Percentiles rank a stretch among this genome's conserved stretches.
Conservation (phyloP, 2,113 vertebrate species). For the Hypanus sabinus region DNA sequence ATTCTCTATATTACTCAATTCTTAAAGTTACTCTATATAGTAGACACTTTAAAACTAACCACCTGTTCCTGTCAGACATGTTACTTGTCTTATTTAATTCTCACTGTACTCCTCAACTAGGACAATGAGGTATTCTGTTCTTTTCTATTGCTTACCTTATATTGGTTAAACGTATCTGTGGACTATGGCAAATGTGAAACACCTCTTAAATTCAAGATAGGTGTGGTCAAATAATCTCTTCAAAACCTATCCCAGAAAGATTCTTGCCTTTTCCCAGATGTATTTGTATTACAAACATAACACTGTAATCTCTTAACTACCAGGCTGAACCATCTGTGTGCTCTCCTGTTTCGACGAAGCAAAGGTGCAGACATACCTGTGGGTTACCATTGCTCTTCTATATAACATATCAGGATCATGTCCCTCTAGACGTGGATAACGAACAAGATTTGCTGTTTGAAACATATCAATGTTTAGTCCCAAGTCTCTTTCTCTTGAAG, state of each 20-base stretch:
- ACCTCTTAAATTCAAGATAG: neutral
- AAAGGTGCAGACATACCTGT: constrained; percentile 62
- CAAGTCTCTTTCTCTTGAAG: constrained; percentile 80
- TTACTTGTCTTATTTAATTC: neutral
- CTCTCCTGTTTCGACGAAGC: neutral
- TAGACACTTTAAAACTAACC: neutral
- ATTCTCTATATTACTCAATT: neutral
- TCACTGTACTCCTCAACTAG: neutral
- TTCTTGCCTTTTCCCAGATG: neutral
- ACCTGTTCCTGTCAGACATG: neutral
- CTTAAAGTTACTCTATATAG: neutral
- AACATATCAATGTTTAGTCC: constrained; percentile 90
- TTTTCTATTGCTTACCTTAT: neutral
- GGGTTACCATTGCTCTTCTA: constrained; percentile 76
- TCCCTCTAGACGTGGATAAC: constrained; percentile 90
- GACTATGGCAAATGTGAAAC: neutral
- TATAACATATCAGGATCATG: constrained; percentile 81
- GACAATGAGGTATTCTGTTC: neutral
- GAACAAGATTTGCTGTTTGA: constrained; percentile 82
- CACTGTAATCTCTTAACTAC: neutral
- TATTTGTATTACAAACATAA: neutral
- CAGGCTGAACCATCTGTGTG: neutral
- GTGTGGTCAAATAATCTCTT: neutral
- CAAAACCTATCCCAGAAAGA: neutral
- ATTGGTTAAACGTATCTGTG: too few relatives aligned